Conservation (phyloP, 2,797 vertebrate genomes). For the Sebastes minor region DNA sequence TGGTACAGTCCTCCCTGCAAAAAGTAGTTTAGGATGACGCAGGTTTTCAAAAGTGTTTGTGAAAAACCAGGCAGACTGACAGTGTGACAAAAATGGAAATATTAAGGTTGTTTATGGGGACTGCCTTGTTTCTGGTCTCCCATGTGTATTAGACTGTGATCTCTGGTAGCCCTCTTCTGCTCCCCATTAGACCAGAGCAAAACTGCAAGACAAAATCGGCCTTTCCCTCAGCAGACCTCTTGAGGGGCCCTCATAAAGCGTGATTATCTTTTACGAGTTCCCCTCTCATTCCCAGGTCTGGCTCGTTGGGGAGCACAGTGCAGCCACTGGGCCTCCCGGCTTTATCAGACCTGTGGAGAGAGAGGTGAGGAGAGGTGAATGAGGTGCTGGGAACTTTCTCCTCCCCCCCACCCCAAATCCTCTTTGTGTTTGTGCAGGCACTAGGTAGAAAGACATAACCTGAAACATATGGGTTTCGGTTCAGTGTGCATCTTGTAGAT, state of each 20-base stretch:
- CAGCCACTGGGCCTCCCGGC: constrained; percentile 52
- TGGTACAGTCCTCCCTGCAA: neutral
- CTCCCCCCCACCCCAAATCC: neutral
- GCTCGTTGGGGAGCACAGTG: constrained; percentile 44
- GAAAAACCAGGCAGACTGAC: neutral
- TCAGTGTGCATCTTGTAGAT: constrained; percentile 5
- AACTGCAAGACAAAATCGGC: constrained; percentile 51
- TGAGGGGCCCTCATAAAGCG: constrained; percentile 74
- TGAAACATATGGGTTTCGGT: constrained; percentile 43
- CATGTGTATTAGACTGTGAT: constrained; percentile 6
- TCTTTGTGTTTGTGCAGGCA: constrained; percentile 43
- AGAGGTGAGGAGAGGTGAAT: constrained; percentile 61
- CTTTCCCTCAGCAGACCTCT: constrained; percentile 63
- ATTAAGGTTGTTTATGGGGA: neutral
- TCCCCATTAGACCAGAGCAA: constrained; percentile 58
- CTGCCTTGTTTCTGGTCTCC: neutral
- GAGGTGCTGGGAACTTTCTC: constrained; percentile 65
- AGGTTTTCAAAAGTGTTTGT: neutral
- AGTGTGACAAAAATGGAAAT: neutral
- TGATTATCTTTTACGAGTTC: constrained; percentile 81
- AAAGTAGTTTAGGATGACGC: neutral
- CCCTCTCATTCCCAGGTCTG: constrained; percentile 70
- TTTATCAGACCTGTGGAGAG: constrained; percentile 50
- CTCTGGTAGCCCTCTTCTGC: constrained; percentile 42
- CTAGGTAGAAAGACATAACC: constrained; percentile 40